A percentile compares a stretch with the other conserved stretches of the same genome.
phyloP scores from a whole-genome alignment of 2,113 vertebrate species.

The human region GRCh38 chr16:6718001-6718500 shows the following conservation, averaged over 20 bases:
- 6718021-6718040: too few relatives aligned
- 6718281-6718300: not conserved
- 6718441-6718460: not conserved
- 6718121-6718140: not conserved
- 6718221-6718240: not conserved
- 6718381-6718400: not conserved
- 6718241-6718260: not conserved
- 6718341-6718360: not conserved
- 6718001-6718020: too few relatives aligned
- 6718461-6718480: not conserved
- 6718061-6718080: not conserved
- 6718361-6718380: not conserved
- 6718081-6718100: not conserved
- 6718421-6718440: too few relatives aligned
- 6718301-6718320: not conserved
- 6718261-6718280: not conserved
- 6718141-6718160: not conserved
- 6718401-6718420: not conserved
- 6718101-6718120: not conserved
- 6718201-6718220: not conserved
- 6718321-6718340: not conserved
- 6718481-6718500: too few relatives aligned
- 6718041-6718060: not conserved
- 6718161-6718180: not conserved
- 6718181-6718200: not conserved